Conservation (phyloP, 2,888 invertebrate species). For the Cantharis flavilabris region DNA sequence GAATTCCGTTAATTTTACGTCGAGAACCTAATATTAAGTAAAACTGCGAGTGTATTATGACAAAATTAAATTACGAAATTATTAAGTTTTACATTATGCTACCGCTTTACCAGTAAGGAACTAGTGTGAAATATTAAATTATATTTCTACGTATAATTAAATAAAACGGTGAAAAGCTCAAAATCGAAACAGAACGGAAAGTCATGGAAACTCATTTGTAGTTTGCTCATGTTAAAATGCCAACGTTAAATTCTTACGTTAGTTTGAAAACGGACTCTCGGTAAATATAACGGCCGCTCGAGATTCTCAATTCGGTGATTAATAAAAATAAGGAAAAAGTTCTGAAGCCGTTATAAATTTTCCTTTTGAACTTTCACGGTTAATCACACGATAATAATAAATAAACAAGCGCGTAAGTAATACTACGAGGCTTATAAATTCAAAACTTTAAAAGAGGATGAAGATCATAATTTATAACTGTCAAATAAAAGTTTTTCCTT, state of each 20-base stretch:
- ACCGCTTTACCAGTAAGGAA: not conserved
- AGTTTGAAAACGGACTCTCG: too few relatives aligned
- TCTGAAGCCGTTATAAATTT: not conserved
- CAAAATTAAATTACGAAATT: not conserved
- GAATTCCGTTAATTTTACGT: not conserved
- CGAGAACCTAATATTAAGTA: not conserved
- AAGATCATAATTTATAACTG: not conserved
- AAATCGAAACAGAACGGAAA: too few relatives aligned
- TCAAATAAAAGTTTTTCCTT: slow-evolving; percentile 1
- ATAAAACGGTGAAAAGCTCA: not conserved
- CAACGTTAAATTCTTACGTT: too few relatives aligned
- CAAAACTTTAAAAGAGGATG: not conserved
- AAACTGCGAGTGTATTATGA: not conserved
- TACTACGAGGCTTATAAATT: not conserved
- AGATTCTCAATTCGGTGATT: not conserved
- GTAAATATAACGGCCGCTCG: not conserved
- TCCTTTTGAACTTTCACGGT: not conserved
- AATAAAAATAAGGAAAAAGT: not conserved
- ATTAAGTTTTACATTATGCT: not conserved
- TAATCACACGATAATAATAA: not conserved
- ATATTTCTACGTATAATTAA: not conserved
- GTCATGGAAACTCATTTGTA: too few relatives aligned
- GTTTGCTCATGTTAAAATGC: not conserved
- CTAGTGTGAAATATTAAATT: not conserved
- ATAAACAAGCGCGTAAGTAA: not conserved